phyloP scores from a whole-genome alignment of 2,113 vertebrate species.

The Paralichthys olivaceus region DNA sequence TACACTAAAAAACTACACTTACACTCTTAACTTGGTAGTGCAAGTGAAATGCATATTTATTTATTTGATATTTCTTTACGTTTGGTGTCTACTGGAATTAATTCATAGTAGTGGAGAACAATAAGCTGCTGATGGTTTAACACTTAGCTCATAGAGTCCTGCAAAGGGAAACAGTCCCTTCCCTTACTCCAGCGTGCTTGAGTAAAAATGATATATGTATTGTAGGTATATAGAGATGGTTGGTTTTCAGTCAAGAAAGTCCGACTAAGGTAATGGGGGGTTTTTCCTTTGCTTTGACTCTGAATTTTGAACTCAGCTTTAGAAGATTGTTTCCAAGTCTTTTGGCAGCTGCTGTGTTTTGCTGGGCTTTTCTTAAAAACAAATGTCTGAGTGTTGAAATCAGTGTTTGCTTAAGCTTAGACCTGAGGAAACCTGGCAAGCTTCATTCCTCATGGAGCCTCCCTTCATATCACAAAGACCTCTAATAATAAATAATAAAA shows the following conservation, averaged over 20 bases:
- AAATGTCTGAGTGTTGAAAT: slow-evolving; percentile 16
- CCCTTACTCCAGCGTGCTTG: neutral
- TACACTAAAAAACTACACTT: neutral
- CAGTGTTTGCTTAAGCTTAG: neutral
- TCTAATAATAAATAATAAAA: too few relatives aligned
- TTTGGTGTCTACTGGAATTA: neutral
- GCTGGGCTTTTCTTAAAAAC: slow-evolving; percentile 14
- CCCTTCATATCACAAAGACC: neutral
- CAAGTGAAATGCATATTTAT: neutral
- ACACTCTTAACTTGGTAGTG: neutral
- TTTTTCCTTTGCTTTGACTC: neutral
- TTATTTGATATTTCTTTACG: too few relatives aligned
- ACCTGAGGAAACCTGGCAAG: slow-evolving; percentile 3
- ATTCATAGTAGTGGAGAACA: neutral
- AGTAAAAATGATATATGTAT: neutral
- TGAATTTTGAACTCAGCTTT: neutral
- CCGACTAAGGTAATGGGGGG: neutral
- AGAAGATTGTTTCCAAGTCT: slow-evolving; percentile 4
- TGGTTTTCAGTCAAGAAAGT: slow-evolving; percentile 3
- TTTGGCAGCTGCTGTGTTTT: slow-evolving; percentile 24
- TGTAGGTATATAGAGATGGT: neutral
- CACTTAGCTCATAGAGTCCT: slow-evolving; percentile 1
- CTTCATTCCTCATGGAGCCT: neutral
- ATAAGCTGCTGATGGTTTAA: neutral
- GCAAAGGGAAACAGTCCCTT: neutral